Evolutionary conservation across 1,140 invertebrate species (phyloP), one percentile per base, ranked within the genome.

Genomic region (Drosophila funebris): DNA sequence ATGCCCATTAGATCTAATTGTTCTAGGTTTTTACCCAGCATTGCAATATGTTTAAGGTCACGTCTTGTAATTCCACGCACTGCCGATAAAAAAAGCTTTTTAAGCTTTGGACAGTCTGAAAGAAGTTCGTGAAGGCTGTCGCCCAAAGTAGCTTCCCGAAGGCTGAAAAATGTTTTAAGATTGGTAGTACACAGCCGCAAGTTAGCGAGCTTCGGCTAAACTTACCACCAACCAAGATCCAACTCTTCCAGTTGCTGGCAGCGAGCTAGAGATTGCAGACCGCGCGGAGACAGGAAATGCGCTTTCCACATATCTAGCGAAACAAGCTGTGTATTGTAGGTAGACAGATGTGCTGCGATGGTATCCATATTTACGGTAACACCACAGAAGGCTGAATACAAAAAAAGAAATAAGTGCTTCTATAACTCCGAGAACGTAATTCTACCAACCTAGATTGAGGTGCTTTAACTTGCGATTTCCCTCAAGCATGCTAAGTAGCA

Each of bases 171-270:
- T 31, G 4, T 27, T 2, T 27, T 0, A 27, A 5, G 24, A 27
- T 6, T 27, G 24, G 24, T 27, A 27, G 6, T 5, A 27, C 24
- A 27, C 0, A 27, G 2, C 24, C 4, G 22, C 0, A 5, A 27
- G 4, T 6, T 27, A 4, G 24, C 24, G 0, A 27, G 24, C 0
- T 27, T 4, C 11, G 39, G 33, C 69, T 71, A 9, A 41, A 94
- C 95, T 93, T 92, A 97, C 96, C 96, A 97, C 97, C 97, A 98
- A 54, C 97, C 96, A 60, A 98, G 93, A 92, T 98, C 97, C 14
- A 98, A 92, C 92, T 98, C 97, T 83, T 96, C 94, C 13, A 98
- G 91, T 41, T 94, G 92, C 60, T 76, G 92, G 82, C 96, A 97
- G n/a, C 93, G 92, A 0, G 94, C 92, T 2, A 98, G 91, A 8